Percentiles rank a stretch among this genome's conserved stretches.
phyloP scores from a whole-genome alignment of 2,113 vertebrate genomes.

The Myocastor coypus region DNA sequence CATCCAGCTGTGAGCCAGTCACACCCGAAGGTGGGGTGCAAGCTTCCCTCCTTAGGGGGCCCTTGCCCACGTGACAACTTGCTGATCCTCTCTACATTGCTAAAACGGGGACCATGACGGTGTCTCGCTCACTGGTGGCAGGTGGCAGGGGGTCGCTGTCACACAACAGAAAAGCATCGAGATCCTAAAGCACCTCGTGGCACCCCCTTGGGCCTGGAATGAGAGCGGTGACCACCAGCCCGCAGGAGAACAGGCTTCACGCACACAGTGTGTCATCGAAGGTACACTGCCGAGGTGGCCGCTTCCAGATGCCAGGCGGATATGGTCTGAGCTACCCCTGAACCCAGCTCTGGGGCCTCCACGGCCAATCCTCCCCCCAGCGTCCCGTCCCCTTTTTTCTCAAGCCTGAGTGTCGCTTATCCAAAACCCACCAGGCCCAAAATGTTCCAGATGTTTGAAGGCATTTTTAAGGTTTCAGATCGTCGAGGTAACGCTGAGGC shows the following conservation, averaged over 20 bases:
- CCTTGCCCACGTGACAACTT: not conserved
- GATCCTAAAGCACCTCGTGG: not conserved
- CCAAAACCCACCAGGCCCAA: not conserved
- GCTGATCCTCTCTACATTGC: not conserved
- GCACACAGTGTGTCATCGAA: not conserved
- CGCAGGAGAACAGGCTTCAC: not conserved
- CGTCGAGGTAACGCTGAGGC: not conserved
- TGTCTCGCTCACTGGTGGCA: not conserved
- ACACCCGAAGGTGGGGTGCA: not conserved
- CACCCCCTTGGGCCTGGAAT: too few relatives aligned
- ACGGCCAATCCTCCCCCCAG: not conserved
- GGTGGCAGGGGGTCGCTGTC: not conserved
- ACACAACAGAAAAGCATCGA: not conserved
- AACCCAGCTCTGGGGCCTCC: not conserved
- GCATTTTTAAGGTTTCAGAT: not conserved
- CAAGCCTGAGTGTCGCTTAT: not conserved
- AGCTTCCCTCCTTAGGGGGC: not conserved
- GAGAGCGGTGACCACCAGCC: accelerated
- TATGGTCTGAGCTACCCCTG: not conserved
- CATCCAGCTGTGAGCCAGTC: not conserved
- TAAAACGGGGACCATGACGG: not conserved
- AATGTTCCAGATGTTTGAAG: not conserved
- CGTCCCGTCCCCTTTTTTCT: too few relatives aligned
- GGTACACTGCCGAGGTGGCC: not conserved
- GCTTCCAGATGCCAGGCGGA: not conserved